phyloP scores from a whole-genome alignment of 2,888 invertebrate species.

The Palloptera scutellata region DNA sequence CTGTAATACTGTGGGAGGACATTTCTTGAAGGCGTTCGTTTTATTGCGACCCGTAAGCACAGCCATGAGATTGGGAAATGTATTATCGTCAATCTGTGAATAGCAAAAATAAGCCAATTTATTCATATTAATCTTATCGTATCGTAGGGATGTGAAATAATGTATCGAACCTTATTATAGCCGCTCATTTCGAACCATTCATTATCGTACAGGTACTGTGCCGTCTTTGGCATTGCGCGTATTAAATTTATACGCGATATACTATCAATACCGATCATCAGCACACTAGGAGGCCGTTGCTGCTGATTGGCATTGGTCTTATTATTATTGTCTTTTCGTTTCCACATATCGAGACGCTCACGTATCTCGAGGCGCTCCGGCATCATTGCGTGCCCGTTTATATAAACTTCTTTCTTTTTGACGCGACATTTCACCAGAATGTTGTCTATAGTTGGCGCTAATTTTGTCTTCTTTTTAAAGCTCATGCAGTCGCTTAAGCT shows the following conservation, averaged over 20 bases:
- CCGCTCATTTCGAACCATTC: slow-evolving; percentile 78
- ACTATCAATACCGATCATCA: slow-evolving; percentile 86
- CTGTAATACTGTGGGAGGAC: slow-evolving; percentile 66
- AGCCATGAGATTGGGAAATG: slow-evolving; percentile 89
- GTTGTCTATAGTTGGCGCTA: slow-evolving; percentile 63
- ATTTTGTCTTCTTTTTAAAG: slow-evolving; percentile 61
- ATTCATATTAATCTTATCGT: neutral
- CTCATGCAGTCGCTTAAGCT: slow-evolving; percentile 62
- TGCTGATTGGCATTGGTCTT: slow-evolving; percentile 41
- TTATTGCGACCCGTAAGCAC: slow-evolving; percentile 75
- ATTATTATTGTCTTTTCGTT: slow-evolving; percentile 44
- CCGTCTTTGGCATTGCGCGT: slow-evolving; percentile 78
- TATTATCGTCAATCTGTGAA: slow-evolving; percentile 81
- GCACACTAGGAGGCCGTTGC: slow-evolving; percentile 68
- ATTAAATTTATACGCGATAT: slow-evolving; percentile 81
- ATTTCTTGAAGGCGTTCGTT: slow-evolving; percentile 64
- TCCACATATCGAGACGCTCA: slow-evolving; percentile 60
- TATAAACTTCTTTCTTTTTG: slow-evolving; percentile 54
- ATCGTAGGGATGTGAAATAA: neutral
- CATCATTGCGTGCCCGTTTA: slow-evolving; percentile 68
- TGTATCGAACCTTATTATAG: slow-evolving; percentile 70
- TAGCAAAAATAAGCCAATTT: neutral
- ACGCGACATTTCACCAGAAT: slow-evolving; percentile 67
- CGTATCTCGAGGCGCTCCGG: slow-evolving; percentile 66
- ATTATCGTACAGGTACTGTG: slow-evolving; percentile 71